Percentiles rank a stretch among this genome's conserved stretches.
These are phyloP conservation scores for Rhagophthalmus giganteus DNA, from an alignment of 2,888 invertebrate genomes.

Conservation along the genomic window DNA sequence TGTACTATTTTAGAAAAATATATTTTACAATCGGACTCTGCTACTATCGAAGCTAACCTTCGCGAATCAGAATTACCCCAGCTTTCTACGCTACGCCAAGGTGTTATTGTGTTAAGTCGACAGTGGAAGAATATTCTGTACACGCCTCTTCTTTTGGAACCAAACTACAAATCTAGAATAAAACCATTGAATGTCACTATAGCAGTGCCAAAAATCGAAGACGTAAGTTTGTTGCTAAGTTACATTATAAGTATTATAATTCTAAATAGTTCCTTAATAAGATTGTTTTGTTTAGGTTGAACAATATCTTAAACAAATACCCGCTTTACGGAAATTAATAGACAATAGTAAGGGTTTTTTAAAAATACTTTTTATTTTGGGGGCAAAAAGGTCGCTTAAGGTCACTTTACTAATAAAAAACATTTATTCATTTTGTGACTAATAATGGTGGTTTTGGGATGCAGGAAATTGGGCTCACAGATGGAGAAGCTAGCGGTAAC, in stretches of 20 bases:
- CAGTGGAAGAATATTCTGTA: slow-evolving; percentile 97
- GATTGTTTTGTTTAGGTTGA: slow-evolving; percentile 27
- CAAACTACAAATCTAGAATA: slow-evolving; percentile 83
- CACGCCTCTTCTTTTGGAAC: slow-evolving; percentile 83
- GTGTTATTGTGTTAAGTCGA: slow-evolving; percentile 92
- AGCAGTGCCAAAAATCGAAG: slow-evolving; percentile 80
- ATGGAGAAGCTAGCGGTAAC: slow-evolving; percentile 63
- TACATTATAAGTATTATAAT: neutral
- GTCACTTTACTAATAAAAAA: no score
- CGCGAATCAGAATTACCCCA: slow-evolving; percentile 83
- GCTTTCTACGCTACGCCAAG: slow-evolving; percentile 86
- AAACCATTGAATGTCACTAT: slow-evolving; percentile 88
- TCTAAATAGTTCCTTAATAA: slow-evolving; percentile 5
- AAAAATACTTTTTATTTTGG: slow-evolving; percentile 2
- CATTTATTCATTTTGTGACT: slow-evolving; percentile 25
- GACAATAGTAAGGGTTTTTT: slow-evolving; percentile 7
- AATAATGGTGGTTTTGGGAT: slow-evolving; percentile 26
- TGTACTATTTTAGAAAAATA: slow-evolving; percentile 86
- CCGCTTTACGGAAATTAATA: slow-evolving; percentile 12
- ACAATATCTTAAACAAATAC: slow-evolving; percentile 13
- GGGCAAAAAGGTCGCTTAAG: slow-evolving; percentile 7
- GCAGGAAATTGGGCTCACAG: slow-evolving; percentile 63
- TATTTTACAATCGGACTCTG: slow-evolving; percentile 75
- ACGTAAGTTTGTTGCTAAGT: slow-evolving; percentile 59
- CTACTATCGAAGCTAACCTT: slow-evolving; percentile 80